Evolutionary conservation across 2,797 vertebrate genomes (phyloP), one percentile per base, ranked within the genome.

Genomic region (Orestias chungarensis): DNA sequence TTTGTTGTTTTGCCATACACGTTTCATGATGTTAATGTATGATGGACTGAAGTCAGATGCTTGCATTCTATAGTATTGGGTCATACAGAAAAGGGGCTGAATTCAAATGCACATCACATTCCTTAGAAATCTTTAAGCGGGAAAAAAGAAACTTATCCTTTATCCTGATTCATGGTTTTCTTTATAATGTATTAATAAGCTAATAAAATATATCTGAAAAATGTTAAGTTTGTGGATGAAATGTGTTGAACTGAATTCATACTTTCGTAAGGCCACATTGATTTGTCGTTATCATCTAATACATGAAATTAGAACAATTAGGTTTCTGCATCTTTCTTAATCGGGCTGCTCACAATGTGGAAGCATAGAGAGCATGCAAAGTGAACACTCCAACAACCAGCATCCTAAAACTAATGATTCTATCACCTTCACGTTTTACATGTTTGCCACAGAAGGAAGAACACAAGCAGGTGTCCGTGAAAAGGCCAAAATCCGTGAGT

Each of bases 271-370:
- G 35, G 11, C 20, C 12, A 1, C 38, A 61, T 62, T 62, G n/a
- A 1, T 38, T 23, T 4, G 9, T 59, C 38, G 20, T 6, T 38
- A 38, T n/a, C 4, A 38, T 25, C 11, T 70, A 47, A 64, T 31
- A 33, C 3, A 44, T 68, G 18, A 55, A 15, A 6, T 6, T 59
- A 10, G 12, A 57, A n/a, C 5, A 27, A 40, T 57, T 42, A 8
- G 2, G 43, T 35, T 52, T 64, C 3, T 59, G 27, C 27, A 29
- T 12, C 74, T 47, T 62, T 73, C 33, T 43, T 76, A 61, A 54
- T 74, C n/a, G 64, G 74, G 86, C 86, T 89, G 88, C 87, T 88
- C 84, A 88, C 88, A 91, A 89, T 87, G 87, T 76, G 72, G 73
- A 84, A 88, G 87, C 86, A 66, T 47, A 70, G 64, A 57, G 74